These are phyloP conservation scores for Branchellion lobata DNA, from an alignment of 2,888 invertebrate genomes.

Conservation along the genomic window DNA sequence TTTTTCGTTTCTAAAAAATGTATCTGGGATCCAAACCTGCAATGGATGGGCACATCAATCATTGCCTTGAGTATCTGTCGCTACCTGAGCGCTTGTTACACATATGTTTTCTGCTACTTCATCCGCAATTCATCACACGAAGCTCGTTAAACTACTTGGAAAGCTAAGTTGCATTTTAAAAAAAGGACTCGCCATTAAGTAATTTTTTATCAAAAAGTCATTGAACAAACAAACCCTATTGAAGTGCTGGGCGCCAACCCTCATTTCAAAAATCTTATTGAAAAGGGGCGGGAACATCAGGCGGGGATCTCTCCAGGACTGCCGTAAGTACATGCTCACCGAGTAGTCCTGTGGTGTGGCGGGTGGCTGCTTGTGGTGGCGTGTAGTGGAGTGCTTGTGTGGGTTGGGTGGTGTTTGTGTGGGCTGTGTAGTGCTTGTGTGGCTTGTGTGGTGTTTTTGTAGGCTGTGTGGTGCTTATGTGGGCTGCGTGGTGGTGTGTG, in stretches of 20 bases:
- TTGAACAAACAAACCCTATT: constrained; percentile 39
- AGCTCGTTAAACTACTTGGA: no score
- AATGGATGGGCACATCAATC: no score
- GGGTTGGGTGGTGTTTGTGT: background rate
- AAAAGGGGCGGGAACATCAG: constrained; percentile 61
- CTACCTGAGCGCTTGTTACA: no score
- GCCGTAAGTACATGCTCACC: constrained; percentile 86
- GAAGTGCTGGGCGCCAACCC: constrained; percentile 46
- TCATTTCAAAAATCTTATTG: constrained; percentile 43
- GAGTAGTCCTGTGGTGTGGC: constrained; percentile 75
- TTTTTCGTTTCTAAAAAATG: constrained; percentile 50
- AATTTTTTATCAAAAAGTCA: no score
- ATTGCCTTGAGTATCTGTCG: no score
- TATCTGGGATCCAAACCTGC: constrained; percentile 49
- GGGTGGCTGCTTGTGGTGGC: background rate
- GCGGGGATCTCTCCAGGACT: constrained; percentile 87
- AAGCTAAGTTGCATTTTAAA: no score
- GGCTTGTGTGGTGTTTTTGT: background rate
- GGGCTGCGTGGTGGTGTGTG: no score
- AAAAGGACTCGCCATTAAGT: no score
- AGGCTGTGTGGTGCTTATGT: background rate
- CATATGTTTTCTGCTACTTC: no score
- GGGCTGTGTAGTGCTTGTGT: background rate
- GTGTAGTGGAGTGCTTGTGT: background rate
- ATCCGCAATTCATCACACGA: no score